Conservation (phyloP, 2,888 invertebrate species). For the Apotomis betuletana region DNA sequence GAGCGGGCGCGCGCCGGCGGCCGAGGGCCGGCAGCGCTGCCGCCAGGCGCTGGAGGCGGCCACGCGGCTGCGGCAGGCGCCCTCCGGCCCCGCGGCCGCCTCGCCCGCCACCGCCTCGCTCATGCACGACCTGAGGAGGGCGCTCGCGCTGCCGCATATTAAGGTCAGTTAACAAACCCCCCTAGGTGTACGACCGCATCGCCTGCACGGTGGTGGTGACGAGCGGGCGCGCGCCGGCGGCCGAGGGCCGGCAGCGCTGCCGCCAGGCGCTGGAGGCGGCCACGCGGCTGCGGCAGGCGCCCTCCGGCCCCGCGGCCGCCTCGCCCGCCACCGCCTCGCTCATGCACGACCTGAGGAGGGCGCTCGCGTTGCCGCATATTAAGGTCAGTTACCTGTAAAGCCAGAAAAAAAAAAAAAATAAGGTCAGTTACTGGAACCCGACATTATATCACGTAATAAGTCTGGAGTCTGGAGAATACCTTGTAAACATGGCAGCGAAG, state of each 20-base stretch:
- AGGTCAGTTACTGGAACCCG: conserved; percentile 69
- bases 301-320: conserved; percentile 85
- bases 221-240: conserved; percentile 89
- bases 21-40: too few species aligned
- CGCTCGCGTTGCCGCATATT: conserved; percentile 85
- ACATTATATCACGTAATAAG: too few species aligned
- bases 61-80: too few species aligned
- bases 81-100: too few species aligned
- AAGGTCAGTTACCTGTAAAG: conserved; percentile 52
- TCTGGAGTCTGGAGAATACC: too few species aligned
- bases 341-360: conserved; percentile 74
- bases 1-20: too few species aligned
- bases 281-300: conserved; percentile 80
- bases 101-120: too few species aligned
- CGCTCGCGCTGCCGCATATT: too few species aligned
- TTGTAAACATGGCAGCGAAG: too few species aligned
- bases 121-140: too few species aligned
- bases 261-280: conserved; percentile 84
- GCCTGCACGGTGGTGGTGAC: conserved; percentile 92
- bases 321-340: conserved; percentile 59
- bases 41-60: too few species aligned
- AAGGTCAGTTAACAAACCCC: neutral
- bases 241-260: conserved; percentile 91
- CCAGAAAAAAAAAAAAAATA: too few species aligned
- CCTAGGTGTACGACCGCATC: conserved; percentile 95